phyloP scores from a whole-genome alignment of 2,797 vertebrate species.

The Zalophus californianus region DNA sequence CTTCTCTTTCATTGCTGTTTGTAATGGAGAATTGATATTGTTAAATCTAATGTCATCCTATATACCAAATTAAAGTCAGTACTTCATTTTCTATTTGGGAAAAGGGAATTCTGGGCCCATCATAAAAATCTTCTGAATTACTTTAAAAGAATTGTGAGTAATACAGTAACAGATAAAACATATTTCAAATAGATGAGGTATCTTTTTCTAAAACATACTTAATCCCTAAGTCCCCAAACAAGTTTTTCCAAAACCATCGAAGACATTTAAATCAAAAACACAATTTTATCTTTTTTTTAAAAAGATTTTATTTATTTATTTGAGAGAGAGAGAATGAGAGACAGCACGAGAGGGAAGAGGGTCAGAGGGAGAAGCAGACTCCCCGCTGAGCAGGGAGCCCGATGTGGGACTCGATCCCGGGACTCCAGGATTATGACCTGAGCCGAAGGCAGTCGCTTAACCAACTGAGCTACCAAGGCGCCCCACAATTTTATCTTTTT shows the following conservation, averaged over 20 bases:
- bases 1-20: background rate
- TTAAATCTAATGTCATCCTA: background rate
- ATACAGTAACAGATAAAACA: conserved; percentile 8
- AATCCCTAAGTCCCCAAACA: conserved; percentile 9
- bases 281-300: background rate
- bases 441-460: too few species aligned
- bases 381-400: too few species aligned
- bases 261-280: background rate
- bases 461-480: too few species aligned
- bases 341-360: too few species aligned
- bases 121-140: background rate
- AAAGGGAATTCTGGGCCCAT: conserved; percentile 23
- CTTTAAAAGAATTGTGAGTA: conserved; percentile 33
- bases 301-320: too few species aligned
- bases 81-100: conserved; percentile 31
- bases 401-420: too few species aligned
- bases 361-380: too few species aligned
- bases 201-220: conserved; percentile 45
- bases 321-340: too few species aligned
- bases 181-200: background rate
- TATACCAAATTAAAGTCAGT: background rate
- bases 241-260: conserved; percentile 48
- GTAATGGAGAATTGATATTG: background rate
- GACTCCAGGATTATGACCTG: too few species aligned
- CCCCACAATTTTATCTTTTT: background rate